These are phyloP conservation scores for Eulemur rufifrons DNA, from an alignment of 2,113 vertebrate genomes.

Conservation along the genomic window DNA sequence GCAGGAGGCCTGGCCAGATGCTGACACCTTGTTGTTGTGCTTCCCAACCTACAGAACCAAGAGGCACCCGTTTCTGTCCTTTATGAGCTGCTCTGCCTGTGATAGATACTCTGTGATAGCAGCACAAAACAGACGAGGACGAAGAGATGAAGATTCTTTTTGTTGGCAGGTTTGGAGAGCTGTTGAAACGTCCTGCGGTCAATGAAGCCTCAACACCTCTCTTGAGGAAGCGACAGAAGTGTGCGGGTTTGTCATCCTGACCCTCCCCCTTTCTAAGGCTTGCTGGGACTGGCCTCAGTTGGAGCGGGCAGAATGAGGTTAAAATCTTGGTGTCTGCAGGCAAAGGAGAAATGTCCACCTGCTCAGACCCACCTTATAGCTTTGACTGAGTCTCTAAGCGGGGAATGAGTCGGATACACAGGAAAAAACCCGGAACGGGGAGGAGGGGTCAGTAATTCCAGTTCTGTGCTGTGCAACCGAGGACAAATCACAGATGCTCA, in stretches of 20 bases:
- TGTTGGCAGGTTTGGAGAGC: neutral
- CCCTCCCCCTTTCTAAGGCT: too few relatives aligned
- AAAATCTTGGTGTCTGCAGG: neutral
- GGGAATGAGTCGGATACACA: rapidly evolving
- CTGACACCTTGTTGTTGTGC: neutral
- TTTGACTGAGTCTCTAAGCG: neutral
- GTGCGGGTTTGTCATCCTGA: rapidly evolving
- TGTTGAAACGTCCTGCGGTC: neutral
- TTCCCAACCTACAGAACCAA: neutral
- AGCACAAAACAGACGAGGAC: neutral
- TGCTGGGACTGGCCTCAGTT: neutral
- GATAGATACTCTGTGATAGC: neutral
- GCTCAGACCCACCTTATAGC: neutral
- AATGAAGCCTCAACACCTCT: neutral
- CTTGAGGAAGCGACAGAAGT: neutral
- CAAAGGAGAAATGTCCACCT: too few relatives aligned
- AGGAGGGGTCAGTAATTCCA: neutral
- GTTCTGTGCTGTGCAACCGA: rapidly evolving
- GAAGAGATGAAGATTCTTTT: neutral
- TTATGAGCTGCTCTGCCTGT: neutral
- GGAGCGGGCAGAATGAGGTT: rapidly evolving
- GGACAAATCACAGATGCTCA: rapidly evolving
- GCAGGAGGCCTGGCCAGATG: neutral
- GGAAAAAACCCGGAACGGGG: neutral
- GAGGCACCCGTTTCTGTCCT: neutral